Conservation (phyloP, 2,888 invertebrate species). For the Galerucella pusilla region DNA sequence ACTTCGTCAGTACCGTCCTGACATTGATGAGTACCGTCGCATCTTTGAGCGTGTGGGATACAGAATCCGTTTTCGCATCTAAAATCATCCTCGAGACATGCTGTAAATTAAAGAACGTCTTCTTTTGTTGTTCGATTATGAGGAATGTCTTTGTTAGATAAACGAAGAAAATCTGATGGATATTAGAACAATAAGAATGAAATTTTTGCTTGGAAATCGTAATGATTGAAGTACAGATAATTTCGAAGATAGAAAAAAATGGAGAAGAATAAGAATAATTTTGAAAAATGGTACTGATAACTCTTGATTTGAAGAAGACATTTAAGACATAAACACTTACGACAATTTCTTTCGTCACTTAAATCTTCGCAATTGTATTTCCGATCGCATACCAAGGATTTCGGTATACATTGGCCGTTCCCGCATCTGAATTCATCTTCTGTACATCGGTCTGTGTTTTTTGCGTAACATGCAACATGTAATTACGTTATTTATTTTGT, state of each 20-base stretch:
- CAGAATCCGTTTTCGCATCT: conserved; percentile 71
- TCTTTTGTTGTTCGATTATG: conserved; percentile 11
- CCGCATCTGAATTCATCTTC: conserved; percentile 77
- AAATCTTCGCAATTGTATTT: conserved; percentile 70
- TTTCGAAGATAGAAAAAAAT: background rate
- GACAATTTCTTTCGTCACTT: conserved; percentile 70
- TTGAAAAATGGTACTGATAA: background rate
- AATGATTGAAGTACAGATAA: background rate
- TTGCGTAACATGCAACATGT: conserved; percentile 43
- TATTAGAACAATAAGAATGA: conserved; percentile 40
- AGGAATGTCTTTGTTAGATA: conserved; percentile 31
- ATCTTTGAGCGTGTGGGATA: conserved; percentile 67
- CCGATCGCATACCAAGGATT: conserved; percentile 71
- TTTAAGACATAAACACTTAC: conserved; percentile 49
- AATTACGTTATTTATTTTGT: conserved; percentile 24
- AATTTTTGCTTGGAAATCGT: background rate
- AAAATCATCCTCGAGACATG: conserved; percentile 57
- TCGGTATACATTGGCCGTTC: conserved; percentile 69
- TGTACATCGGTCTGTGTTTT: conserved; percentile 64
- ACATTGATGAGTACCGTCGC: conserved; percentile 72
- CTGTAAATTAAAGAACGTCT: conserved; percentile 53
- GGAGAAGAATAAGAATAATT: background rate
- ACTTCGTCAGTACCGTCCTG: conserved; percentile 74
- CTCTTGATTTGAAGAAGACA: conserved; percentile 12
- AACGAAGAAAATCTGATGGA: conserved; percentile 36